Evolutionary conservation across 2,113 vertebrate genomes (phyloP), one percentile per base, ranked within the genome.

Genomic region (Pomatorhinus ruficollis): DNA sequence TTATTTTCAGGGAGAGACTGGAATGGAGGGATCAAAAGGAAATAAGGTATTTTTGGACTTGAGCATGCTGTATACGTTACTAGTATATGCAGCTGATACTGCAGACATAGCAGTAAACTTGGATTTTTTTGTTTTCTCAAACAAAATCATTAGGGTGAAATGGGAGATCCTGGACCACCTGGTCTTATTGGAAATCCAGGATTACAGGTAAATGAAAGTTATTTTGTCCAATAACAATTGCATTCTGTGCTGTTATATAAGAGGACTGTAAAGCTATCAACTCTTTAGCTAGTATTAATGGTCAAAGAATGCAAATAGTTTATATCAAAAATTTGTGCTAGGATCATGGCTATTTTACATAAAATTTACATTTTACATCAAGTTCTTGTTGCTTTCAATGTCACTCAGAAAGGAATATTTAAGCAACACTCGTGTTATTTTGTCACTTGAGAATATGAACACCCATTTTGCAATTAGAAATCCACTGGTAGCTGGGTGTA

Each of bases 131-230:
- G 4, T 87, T 78, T 95, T 79, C 45, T 50, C 50, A 71, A 90
- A 95, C 25, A 81, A 92, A 81, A 59, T 79, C 9, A 47, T 83
- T 97, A 98, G 97, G 98, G 98, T 66, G 97, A 97, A 97, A 96
- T 98, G 97, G 99, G 99, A 97, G 97, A 97, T 71, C 87, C 95
- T 35, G 99, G 99, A 64, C 96, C 95, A 30, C 97, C 98, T 35
- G 99, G 99, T 65, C 95, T 97, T 60, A 94, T 37, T 81, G 99
- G 99, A 97, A 98, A 96, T 96, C 98, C 98, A 95, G 99, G 99
- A 95, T 84, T 97, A 94, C 97, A 98, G 98, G 99, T 99, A 98
- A 83, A 61, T 80, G 30, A 92, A 83, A 63, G 11, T 6, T 69
- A 66, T 72, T 93, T 83, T 4, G 8, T 76, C 37, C 37, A 52